Evolutionary conservation across 2,113 vertebrate species (phyloP), one percentile per base, ranked within the genome.

Genomic region (Cyprinodon tularosa): DNA sequence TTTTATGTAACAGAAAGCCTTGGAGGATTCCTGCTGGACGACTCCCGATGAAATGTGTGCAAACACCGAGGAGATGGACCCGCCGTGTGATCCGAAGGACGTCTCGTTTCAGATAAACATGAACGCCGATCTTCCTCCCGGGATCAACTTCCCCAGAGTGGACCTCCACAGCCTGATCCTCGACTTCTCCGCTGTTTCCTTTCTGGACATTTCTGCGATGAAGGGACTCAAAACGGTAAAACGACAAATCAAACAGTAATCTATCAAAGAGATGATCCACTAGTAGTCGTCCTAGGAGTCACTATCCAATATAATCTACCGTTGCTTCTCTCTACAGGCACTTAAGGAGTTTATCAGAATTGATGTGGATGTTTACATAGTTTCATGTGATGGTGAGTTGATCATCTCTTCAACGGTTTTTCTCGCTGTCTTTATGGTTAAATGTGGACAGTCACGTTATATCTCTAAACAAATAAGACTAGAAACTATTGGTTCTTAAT

Each of bases 111-210:
- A 72, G 75, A 91, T 97, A 48, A 91, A 96, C 85, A 97, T 96
- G 97, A 90, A 80, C 0, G 53, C 84, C 0, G 84, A 93, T 3
- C 93, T 97, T 22, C 96, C 96, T 4, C 61, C 80, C 0, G 87
- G 86, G 79, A 93, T 96, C 29, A 66, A 0, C 0, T 94, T 97
- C 68, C 97, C 97, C 59, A 93, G 3, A 70, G 88, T 98, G 29
- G 82, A 94, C 70, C 65, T 96, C 64, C 96, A 98, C 85, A 98
- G 97, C 86, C 84, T 98, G 62, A 86, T 98, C 76, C 91, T 98
- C 37, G 97, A 99, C 72, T 98, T 99, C 84, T 94, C 96, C 72
- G 95, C 96, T 1, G 97, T 99, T 57, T 96, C 97, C 3, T 98
- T 97, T 86, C 89, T 98, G 0, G 97, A 99, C 36, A 91, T 95